Conservation (phyloP, 2,113 vertebrate genomes). For the Corvus hawaiiensis region DNA sequence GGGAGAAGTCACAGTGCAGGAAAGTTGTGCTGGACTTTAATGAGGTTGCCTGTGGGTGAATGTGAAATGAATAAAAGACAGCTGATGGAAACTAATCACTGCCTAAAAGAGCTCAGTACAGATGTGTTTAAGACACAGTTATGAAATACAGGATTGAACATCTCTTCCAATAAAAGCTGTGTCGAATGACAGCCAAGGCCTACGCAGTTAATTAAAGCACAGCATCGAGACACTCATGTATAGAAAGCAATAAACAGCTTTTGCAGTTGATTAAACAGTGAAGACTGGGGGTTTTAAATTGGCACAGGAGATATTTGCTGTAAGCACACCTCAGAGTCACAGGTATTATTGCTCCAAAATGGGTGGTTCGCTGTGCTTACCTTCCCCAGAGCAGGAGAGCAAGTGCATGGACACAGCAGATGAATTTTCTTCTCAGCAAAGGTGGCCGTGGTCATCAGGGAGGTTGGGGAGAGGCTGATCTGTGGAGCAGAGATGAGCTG, state of each 20-base stretch:
- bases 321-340: not conserved
- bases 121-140: not conserved
- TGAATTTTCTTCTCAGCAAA: accelerated
- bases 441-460: accelerated
- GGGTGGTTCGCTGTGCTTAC: not conserved
- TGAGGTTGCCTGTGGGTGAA: not conserved
- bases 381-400: not conserved
- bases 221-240: not conserved
- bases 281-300: not conserved
- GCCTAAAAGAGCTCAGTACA: not conserved
- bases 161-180: conserved; percentile 3
- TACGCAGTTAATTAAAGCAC: not conserved
- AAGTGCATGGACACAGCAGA: accelerated
- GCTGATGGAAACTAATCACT: not conserved
- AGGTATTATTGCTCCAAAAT: not conserved
- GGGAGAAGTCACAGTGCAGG: accelerated
- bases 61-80: not conserved
- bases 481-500: not conserved
- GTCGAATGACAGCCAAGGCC: not conserved
- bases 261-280: conserved; percentile 24
- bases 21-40: not conserved
- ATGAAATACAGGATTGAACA: conserved; percentile 5
- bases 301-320: not conserved
- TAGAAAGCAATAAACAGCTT: conserved; percentile 37
- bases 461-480: not conserved